Conservation (phyloP, 2,113 vertebrate genomes). For the Hiodon alosoides region DNA sequence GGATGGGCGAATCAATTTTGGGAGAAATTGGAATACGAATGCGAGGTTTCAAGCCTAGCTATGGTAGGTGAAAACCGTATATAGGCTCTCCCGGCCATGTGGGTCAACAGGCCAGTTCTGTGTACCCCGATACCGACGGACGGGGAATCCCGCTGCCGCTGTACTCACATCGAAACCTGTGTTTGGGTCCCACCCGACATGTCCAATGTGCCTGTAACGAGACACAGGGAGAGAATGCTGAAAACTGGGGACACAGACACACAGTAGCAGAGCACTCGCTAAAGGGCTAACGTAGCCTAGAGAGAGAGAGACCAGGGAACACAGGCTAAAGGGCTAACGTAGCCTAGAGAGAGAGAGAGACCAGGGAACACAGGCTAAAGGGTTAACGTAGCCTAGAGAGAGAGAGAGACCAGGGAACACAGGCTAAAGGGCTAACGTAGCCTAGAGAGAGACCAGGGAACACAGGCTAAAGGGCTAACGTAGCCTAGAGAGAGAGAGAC, state of each 20-base stretch:
- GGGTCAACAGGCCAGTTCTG: background rate
- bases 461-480: background rate
- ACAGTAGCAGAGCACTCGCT: background rate
- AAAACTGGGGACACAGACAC: background rate
- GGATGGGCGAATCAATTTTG: no score
- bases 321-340: background rate
- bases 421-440: background rate
- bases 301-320: background rate
- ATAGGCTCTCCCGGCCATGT: no score
- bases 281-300: background rate
- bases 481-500: background rate
- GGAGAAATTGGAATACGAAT: no score
- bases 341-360: background rate
- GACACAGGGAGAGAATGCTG: constrained; percentile 5
- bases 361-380: background rate
- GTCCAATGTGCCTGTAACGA: constrained; percentile 81
- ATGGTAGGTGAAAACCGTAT: no score
- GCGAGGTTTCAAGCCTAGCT: no score
- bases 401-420: no score
- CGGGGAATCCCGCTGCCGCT: background rate
- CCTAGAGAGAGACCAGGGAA: background rate
- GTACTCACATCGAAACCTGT: constrained; percentile 97
- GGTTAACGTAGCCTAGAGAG: no score
- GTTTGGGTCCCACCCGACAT: constrained; percentile 98
- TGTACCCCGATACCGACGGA: background rate